Base-by-base conservation (phyloP, 1,140 invertebrate genomes). In the Sycobia sp. region DNA sequence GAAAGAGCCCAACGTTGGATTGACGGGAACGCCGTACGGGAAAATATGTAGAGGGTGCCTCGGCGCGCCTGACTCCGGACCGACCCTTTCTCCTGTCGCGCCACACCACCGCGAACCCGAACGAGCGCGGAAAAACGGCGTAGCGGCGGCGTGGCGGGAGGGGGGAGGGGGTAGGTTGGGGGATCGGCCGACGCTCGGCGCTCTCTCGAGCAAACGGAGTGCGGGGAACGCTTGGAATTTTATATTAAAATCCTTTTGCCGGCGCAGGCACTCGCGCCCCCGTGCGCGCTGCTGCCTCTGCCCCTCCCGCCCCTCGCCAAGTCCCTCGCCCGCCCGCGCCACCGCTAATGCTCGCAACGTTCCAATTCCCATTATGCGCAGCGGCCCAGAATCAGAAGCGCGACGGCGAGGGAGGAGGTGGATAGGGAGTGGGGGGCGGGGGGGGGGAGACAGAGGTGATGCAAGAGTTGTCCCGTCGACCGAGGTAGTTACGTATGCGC, bases 211-310 rank as follows among this genome's bases (percentile, higher is more conserved):
- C 38, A 49, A 57, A 38, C 44, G 50, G 56, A 57, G 47, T 65
- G 62, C 55, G 57, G 29, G 60, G 64, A 65, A 68, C 46, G 64
- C 67, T 38, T 50, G 70, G 64, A 68, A 71, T 71, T 71, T 73
- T 66, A 73, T 71, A 75, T 73, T 73, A 75, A 75, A 76, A 75
- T 68, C 65, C 66, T 71, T 69, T 63, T 47, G 46, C 46, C 49
- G n/a, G 16, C 64, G n/a, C 61, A 36, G 61, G 38, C 29, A 20
- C 22, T 22, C 44, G 25, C 29, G 32, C 20, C 11, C 11, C 9
- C 22, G 14, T 32, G 44, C 23, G 14, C 18, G 46, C 29, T 32
- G 34, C n/a, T 16, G 36, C 27, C 16, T 20, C 23, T 3, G 18
- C 25, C 27, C 18, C 47, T 32, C 47, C 29, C n/a, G 4, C 25